phyloP scores from a whole-genome alignment of 2,797 vertebrate genomes.

The Manis javanica region DNA sequence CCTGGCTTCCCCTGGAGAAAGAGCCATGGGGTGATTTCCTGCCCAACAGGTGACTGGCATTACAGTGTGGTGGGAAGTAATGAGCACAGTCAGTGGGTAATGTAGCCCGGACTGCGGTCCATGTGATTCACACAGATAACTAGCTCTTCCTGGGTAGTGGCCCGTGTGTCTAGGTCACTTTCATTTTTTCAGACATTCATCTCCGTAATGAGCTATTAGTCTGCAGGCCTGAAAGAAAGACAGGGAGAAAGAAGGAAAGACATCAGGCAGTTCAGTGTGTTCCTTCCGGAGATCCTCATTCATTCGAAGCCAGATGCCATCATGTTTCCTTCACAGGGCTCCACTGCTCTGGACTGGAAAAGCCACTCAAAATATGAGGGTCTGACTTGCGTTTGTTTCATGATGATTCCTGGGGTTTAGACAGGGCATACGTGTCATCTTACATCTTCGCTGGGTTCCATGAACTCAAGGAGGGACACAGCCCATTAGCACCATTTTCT shows the following conservation, averaged over 20 bases:
- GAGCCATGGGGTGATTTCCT: neutral
- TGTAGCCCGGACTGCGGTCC: neutral
- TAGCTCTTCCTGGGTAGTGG: conserved; percentile 70
- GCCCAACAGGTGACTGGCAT: neutral
- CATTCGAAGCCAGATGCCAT: conserved; percentile 61
- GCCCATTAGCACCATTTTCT: neutral
- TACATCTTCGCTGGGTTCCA: neutral
- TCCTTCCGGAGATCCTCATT: conserved; percentile 58
- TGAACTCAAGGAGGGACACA: neutral
- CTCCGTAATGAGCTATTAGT: conserved; percentile 79
- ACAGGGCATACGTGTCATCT: neutral
- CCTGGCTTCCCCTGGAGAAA: conserved; percentile 38
- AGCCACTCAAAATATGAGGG: neutral
- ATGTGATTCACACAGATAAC: conserved; percentile 64
- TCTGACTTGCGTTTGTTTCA: conserved; percentile 48
- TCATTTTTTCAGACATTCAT: conserved; percentile 79
- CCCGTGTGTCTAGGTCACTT: conserved; percentile 67
- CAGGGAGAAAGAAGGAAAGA: conserved; percentile 58
- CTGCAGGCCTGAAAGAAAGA: conserved; percentile 71
- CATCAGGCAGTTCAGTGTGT: conserved; percentile 4
- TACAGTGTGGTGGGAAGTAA: conserved; percentile 22
- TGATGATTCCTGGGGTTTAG: conserved; percentile 46
- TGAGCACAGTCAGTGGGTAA: conserved; percentile 43
- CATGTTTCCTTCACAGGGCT: conserved; percentile 15
- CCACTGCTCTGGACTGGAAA: conserved; percentile 29